These are phyloP conservation scores for Heliconius sara DNA, from an alignment of 2,888 invertebrate genomes.

Conservation along the genomic window DNA sequence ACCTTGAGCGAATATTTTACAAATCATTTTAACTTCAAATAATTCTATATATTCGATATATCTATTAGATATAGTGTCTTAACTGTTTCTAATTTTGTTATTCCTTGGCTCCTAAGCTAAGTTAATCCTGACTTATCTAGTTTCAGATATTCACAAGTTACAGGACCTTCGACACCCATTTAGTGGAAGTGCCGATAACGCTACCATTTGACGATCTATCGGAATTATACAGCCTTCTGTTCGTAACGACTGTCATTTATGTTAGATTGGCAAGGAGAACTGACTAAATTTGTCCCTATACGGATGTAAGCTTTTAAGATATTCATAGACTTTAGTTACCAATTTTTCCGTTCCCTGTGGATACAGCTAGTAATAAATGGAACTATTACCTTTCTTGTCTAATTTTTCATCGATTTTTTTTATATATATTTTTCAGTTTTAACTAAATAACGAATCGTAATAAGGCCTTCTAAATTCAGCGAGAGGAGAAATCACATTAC, in stretches of 20 bases:
- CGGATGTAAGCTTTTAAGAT: neutral
- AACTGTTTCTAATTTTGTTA: neutral
- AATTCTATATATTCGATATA: no score
- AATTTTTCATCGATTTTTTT: no score
- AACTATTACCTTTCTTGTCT: neutral
- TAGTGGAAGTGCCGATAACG: constrained; percentile 11
- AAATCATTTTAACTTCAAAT: no score
- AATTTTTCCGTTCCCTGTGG: neutral
- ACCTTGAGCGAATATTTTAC: no score
- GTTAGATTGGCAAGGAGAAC: neutral
- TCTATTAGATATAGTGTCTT: neutral
- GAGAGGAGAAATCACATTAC: constrained; percentile 23
- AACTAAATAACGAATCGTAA: neutral
- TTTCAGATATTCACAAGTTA: neutral
- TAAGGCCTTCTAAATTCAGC: constrained; percentile 24
- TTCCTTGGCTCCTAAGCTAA: neutral
- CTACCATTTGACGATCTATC: neutral
- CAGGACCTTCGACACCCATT: constrained; percentile 6
- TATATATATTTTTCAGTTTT: neutral
- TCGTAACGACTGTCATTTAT: constrained; percentile 7
- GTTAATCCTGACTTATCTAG: no score
- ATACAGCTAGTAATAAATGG: neutral
- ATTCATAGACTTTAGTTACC: neutral
- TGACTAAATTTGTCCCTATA: neutral
- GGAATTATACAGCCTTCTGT: constrained; percentile 4